These are phyloP conservation scores for Latheticus oryzae DNA, from an alignment of 2,888 invertebrate genomes.

Conservation along the genomic window DNA sequence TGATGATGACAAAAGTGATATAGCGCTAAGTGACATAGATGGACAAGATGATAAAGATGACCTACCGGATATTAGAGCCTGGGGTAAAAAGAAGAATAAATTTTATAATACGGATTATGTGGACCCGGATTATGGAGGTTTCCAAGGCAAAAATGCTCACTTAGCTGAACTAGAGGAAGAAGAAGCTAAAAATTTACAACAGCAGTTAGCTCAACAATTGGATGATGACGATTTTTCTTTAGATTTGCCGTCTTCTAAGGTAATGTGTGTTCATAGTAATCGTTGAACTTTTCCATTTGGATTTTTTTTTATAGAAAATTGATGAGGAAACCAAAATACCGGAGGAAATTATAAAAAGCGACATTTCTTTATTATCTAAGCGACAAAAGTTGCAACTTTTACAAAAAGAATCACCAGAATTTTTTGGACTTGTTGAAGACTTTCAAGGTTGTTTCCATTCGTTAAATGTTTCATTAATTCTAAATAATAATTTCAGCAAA, in stretches of 20 bases:
- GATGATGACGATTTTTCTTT: conserved; percentile 79
- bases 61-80: conserved; percentile 84
- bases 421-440: conserved; percentile 81
- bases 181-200: conserved; percentile 85
- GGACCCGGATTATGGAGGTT: conserved; percentile 85
- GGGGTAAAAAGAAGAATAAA: conserved; percentile 84
- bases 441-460: conserved; percentile 73
- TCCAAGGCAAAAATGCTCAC: conserved; percentile 74
- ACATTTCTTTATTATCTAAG: conserved; percentile 80
- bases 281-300: neutral
- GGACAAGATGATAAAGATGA: conserved; percentile 76
- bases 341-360: conserved; percentile 76
- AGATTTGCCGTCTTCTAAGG: conserved; percentile 39
- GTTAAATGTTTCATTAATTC: neutral
- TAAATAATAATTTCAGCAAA: conserved; percentile 51
- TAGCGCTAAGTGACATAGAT: conserved; percentile 82
- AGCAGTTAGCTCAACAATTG: conserved; percentile 79
- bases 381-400: conserved; percentile 82
- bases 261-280: neutral
- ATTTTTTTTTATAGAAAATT: conserved; percentile 52
- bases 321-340: conserved; percentile 61
- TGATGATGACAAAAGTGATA: conserved; percentile 66
- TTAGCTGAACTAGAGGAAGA: conserved; percentile 84
- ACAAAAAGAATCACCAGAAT: conserved; percentile 89
- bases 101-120: conserved; percentile 92